These are phyloP conservation scores for Pygoscelis antarcticus DNA, from an alignment of 2,113 vertebrate species.

Conservation along the genomic window DNA sequence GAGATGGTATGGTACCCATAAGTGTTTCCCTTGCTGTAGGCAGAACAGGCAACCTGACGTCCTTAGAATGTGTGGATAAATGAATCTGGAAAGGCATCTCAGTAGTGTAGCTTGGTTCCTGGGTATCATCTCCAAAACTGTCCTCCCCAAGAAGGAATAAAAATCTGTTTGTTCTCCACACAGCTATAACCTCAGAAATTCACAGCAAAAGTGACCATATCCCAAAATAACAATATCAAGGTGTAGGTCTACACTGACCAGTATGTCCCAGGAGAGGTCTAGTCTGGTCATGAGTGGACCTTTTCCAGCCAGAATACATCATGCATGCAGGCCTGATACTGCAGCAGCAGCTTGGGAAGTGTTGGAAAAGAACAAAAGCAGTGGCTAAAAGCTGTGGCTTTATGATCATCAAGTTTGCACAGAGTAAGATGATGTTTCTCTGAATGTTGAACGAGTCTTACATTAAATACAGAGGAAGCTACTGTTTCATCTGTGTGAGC, in stretches of 20 bases:
- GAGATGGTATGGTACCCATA: neutral
- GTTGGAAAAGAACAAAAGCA: neutral
- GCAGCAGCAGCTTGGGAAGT: neutral
- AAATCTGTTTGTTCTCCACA: neutral
- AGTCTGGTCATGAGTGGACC: too few relatives aligned
- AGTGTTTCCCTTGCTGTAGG: neutral
- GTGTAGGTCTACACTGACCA: neutral
- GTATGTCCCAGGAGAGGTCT: neutral
- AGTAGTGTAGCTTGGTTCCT: neutral
- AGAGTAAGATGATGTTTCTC: neutral
- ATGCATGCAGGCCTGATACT: neutral
- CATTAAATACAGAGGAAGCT: neutral
- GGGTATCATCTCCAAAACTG: neutral
- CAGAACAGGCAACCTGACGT: neutral
- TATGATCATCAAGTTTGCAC: neutral
- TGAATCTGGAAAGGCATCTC: neutral
- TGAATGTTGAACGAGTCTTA: neutral
- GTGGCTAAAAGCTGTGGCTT: neutral
- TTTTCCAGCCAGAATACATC: rapidly evolving
- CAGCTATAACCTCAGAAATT: neutral
- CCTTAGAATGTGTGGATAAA: neutral
- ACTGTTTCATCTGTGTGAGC: conserved; percentile 34
- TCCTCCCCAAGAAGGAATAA: neutral
- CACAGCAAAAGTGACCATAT: neutral
- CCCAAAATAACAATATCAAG: neutral